Percentiles rank a stretch among this genome's conserved stretches.
Conservation (phyloP, 2,113 vertebrate genomes). For the Riparia riparia region DNA sequence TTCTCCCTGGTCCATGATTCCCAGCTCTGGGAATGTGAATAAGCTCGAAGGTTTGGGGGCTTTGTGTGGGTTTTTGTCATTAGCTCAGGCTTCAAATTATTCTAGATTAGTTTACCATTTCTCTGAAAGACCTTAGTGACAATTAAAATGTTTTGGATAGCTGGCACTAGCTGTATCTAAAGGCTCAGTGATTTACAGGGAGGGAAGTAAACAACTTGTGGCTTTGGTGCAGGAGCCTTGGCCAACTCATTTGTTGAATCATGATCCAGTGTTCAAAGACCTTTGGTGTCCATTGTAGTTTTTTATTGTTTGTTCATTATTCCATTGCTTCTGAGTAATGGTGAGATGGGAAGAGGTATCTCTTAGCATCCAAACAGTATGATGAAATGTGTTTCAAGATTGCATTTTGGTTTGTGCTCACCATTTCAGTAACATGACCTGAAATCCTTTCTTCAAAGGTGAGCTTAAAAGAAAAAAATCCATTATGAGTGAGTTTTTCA, state of each 20-base stretch:
- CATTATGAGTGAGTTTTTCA: not conserved
- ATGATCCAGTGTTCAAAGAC: not conserved
- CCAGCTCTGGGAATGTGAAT: not conserved
- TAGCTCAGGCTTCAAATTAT: not conserved
- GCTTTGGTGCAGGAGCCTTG: not conserved
- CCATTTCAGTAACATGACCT: not conserved
- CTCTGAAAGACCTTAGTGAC: not conserved
- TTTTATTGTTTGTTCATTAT: not conserved
- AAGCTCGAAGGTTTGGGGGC: not conserved
- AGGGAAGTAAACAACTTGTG: not conserved
- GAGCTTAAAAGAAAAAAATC: not conserved
- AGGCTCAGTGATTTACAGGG: not conserved
- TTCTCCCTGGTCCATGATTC: not conserved
- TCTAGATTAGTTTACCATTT: not conserved
- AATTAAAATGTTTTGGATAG: not conserved
- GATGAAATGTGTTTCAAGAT: not conserved
- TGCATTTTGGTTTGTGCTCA: not conserved
- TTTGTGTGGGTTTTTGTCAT: not conserved
- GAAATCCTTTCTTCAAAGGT: not conserved
- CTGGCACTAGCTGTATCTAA: not conserved
- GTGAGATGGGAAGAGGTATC: not conserved
- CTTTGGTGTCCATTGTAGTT: not conserved
- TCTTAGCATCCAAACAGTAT: not conserved
- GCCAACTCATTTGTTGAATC: not conserved
- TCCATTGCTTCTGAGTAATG: not conserved